Base-by-base conservation (phyloP, 2,797 vertebrate species). In the Saguinus oedipus region DNA sequence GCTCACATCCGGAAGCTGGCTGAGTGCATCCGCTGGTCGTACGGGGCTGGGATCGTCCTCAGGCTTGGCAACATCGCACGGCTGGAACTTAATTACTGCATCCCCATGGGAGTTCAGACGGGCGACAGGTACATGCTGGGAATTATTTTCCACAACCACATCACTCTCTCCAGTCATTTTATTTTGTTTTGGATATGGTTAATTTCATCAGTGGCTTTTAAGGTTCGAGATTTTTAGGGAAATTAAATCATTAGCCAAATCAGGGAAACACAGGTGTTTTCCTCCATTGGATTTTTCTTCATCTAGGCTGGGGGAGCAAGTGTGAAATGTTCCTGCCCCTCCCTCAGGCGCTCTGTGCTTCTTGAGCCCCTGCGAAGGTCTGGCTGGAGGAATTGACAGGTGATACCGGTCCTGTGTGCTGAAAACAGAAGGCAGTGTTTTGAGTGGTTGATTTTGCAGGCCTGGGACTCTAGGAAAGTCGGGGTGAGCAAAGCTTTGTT, bases 21-120 rank as follows among this genome's bases (percentile, higher is more conserved):
- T 0, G 99, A 99, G 95, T 99, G 97, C 79, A 99, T 99, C 97
- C 99, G 99, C 86, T 99, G 99, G 99, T 99, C 99, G 0, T 99
- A 99, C 0, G 99, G 99, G 1, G 98, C 99, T 0, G 99, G 99
- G 0, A 98, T 99, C 3, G 99, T 99, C 94, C 98, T 99, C 81
- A 98, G 99, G 82, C 99, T 99, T 4, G 99, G 99, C 33, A 99
- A 99, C 98, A 99, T 99, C 0, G 99, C 99, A 36, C 98, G 99
- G 22, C 98, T 99, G 88, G 99, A 99, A 93, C 99, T 99, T 26
- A 99, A 99, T 97, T 99, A 99, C 98, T 99, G 99, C 98, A 98
- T 99, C 98, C 99, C 99, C 83, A 99, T 99, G 99, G 99, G 99
- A 55, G 99, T 99, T 80, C 99, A 99, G 98, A 98, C 98, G 48